Base-by-base conservation (phyloP, 2,113 vertebrate genomes). In the Aegithalos caudatus region DNA sequence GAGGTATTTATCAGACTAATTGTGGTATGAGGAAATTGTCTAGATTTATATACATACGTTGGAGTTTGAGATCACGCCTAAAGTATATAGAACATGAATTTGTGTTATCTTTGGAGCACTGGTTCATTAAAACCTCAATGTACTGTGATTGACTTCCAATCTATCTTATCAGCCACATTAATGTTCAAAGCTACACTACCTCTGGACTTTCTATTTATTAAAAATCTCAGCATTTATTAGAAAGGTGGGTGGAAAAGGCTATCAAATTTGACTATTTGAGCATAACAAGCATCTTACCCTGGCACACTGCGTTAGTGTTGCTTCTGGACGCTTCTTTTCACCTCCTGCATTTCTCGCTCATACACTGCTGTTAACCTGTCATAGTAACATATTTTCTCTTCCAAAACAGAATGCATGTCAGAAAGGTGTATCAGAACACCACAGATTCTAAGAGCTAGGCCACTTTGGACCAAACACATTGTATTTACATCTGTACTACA, bases 391-490 rank as follows among this genome's bases (percentile, higher is more conserved):
- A 20, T 74, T 66, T 19, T 25, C 1, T 29, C 38, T 88, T 85
- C 47, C 53, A 71, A 40, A 81, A 77, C 3, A 45, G 28, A 45
- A 65, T 23, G 4, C 4, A 4, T 54, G 40, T 85, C 28, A 79
- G 25, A 94, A 66, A 71, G 4, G 7, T 54, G 3, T 45, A 38
- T 71, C 47, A 50, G 47, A 92, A 48, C 7, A 72, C 6, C 9
- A 70, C 8, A 77, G 19, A 84, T 67, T 57, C 18, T 15, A 84
- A 70, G 42, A 62, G 2, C 4, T 45, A 70, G 14, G 25, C 2
- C 23, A 37, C 58, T 60, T 33, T 50, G 5, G 6, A 33, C 15
- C 5, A 54, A 81, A 62, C 1, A 10, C 0, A 0, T 27, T 79
- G 18, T 20, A 53, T 44, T 94, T 76, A 20, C 15, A 23, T 23